Conservation (phyloP, 1,140 invertebrate species). For the Leptestheria dahalacensis region DNA sequence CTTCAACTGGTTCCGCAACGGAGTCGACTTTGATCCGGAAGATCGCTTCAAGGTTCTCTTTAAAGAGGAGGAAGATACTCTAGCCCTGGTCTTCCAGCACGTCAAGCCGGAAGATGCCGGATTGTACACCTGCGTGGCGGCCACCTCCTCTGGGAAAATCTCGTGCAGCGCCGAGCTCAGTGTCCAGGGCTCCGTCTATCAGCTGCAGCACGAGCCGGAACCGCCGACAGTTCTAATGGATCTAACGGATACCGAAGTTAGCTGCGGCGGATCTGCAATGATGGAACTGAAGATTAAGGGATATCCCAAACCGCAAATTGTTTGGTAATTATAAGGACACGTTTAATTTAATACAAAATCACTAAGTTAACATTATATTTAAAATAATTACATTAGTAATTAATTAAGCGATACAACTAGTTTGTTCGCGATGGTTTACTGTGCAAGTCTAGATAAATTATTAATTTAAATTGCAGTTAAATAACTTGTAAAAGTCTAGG, state of each 20-base stretch:
- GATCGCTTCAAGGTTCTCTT: slow-evolving; percentile 87
- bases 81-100: slow-evolving; percentile 82
- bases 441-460: too few relatives aligned
- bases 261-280: slow-evolving; percentile 79
- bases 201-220: slow-evolving; percentile 60
- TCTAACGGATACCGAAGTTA: slow-evolving; percentile 59
- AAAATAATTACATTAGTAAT: too few relatives aligned
- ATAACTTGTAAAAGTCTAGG: too few relatives aligned
- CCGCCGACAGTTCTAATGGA: slow-evolving; percentile 48
- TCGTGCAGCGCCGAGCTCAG: slow-evolving; percentile 85
- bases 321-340: too few relatives aligned
- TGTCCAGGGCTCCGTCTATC: slow-evolving; percentile 71
- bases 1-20: slow-evolving; percentile 83
- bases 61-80: slow-evolving; percentile 78
- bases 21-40: slow-evolving; percentile 72
- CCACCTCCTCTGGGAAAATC: slow-evolving; percentile 78
- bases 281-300: slow-evolving; percentile 74
- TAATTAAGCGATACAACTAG: too few relatives aligned
- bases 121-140: slow-evolving; percentile 85
- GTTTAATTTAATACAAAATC: too few relatives aligned
- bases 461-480: too few relatives aligned
- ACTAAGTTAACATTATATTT: too few relatives aligned
- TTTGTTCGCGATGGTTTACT: too few relatives aligned
- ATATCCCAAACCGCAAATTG: slow-evolving; percentile 81
- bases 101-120: slow-evolving; percentile 86